Evolutionary conservation across 2,797 vertebrate species (phyloP), one percentile per base, ranked within the genome.

Genomic region (Hemibagrus guttatus): DNA sequence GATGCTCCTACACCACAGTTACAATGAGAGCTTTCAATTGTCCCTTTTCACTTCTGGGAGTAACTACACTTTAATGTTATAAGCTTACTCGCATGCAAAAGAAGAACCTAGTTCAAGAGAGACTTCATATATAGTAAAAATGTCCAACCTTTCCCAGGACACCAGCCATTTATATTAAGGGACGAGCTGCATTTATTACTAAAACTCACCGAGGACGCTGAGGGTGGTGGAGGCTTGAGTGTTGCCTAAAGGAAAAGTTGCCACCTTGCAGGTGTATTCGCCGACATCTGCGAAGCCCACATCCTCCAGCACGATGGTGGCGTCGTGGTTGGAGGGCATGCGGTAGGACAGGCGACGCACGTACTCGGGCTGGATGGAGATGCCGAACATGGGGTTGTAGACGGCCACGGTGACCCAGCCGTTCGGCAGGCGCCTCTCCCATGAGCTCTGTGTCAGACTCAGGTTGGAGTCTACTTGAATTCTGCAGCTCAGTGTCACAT

Each of bases 161-260:
- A 42, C 56, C 31, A 58, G 0, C 11, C 28, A 23, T 39, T 13
- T 17, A 75, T 2, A 7, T 31, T 16, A 31, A 6, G 21, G 28
- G 52, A 54, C 2, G 16, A 35, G 28, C 1, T 26, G 1, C 1
- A 2, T 61, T 42, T 9, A 39, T 61, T 23, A 79, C 31, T 11
- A 17, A 35, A 54, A 81, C 97, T 93, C 95, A 99, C 98, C 98
- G 3, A 99, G 93, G 69, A 99, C 97, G 87, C 93, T 97, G 92
- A 99, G 95, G 1, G 95, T 96, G 87, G 97, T 98, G 87, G 97
- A 96, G 11, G 97, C 96, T 84, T 99, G 97, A 0, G 96, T 95
- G 95, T 98, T 98, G 92, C 98, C 98, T 92, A 98, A 95, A 2
- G 98, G 98, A 93, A 99, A 99, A 4, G 97, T 99, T 86, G 96